Evolutionary conservation across 2,797 vertebrate species (phyloP), one percentile per base, ranked within the genome.

Genomic region (Geotrypetes seraphini): DNA sequence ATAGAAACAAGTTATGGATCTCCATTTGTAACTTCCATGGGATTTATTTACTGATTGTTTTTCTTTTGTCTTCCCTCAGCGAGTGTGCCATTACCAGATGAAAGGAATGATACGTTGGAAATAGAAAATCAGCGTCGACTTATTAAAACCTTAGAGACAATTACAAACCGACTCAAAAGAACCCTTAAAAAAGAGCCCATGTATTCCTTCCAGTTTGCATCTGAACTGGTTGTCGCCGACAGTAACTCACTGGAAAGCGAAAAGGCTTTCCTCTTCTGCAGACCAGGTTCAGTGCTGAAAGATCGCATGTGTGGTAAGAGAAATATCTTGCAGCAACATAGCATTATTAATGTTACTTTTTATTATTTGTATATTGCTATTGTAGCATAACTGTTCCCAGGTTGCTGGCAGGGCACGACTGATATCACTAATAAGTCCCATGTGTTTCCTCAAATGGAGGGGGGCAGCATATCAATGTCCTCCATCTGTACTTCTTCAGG

Each of bases 271-370:
- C 81, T 97, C 21, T 97, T 84, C 71, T 98, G 95, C 65, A 75
- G 83, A 30, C 94, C 94, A 0, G 95, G 95, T 47, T 96, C 95
- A 0, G 75, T 98, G 50, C 82, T 98, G 39, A 91, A 89, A 50
- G 91, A 89, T 8, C 79, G 92, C 32, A 91, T 97, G 90, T 98
- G 95, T 53, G 94, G 95, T 98, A 81, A 89, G 91, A 59, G 34
- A 28, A 14, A 43, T 19, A 8, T 33, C 21, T 28, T 24, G 3
- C 15, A 8, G 5, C n/a, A 12, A 6, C 10, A 12, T 11, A n/a
- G n/a, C n/a, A n/a, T n/a, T n/a, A 20, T 12, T 33, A 3, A 14
- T 54, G 17, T 16, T n/a, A n/a, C n/a, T n/a, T n/a, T n/a, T 12
- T 12, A 12, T 12, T 12, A 12, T 12, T 12, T 12, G 12, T 12